Evolutionary conservation across 2,797 vertebrate species (phyloP).

Genomic region (Acrossocheilus wenchowensis): DNA sequence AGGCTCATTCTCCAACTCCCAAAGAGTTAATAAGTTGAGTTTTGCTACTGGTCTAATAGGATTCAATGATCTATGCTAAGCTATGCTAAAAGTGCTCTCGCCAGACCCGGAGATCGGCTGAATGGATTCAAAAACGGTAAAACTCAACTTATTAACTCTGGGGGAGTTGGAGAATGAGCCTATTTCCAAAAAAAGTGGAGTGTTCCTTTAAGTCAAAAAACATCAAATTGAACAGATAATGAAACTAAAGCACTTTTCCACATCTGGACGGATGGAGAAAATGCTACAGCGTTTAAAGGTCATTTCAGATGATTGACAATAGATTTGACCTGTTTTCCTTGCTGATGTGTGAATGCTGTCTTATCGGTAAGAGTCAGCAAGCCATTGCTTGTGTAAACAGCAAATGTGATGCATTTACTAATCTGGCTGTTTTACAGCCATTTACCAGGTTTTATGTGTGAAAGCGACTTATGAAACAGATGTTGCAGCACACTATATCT

Average conservation of each 20-base stretch:
- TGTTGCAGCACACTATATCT: constrained; percentile 1
- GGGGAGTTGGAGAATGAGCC: no score
- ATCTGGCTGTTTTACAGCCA: neutral
- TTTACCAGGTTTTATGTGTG: neutral
- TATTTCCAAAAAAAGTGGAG: no score
- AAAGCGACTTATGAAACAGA: neutral
- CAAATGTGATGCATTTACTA: neutral
- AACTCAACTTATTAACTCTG: no score
- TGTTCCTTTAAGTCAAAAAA: neutral
- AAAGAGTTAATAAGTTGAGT: no score
- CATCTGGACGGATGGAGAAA: neutral
- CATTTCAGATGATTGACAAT: neutral
- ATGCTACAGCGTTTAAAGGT: neutral
- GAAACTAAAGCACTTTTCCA: neutral
- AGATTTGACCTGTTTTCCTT: neutral
- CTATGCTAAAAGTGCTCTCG: no score
- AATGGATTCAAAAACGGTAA: no score
- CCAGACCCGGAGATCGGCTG: no score
- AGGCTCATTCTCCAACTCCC: no score
- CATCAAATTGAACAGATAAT: neutral
- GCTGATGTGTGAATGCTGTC: neutral
- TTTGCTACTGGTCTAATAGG: no score
- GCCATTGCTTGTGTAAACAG: neutral
- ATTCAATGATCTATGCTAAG: no score
- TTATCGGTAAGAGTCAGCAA: neutral